A percentile compares a stretch with the other conserved stretches of the same genome.
These are phyloP conservation scores for Halichoerus grypus DNA, from an alignment of 2,113 vertebrate genomes.

Conservation along the genomic window DNA sequence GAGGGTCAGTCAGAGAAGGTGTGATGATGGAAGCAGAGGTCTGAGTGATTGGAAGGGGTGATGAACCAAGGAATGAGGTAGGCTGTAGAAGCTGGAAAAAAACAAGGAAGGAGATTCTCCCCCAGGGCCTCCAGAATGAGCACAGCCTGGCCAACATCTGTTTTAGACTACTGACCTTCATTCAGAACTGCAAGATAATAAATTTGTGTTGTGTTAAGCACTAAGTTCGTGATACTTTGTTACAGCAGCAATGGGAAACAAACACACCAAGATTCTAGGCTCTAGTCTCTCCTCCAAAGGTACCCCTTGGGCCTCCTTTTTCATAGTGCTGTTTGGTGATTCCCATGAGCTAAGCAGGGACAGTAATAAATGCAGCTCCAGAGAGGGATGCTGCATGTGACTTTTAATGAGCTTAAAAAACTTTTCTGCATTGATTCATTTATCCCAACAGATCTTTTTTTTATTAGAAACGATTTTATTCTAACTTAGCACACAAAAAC, in stretches of 20 bases:
- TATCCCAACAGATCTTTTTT: constrained; percentile 54
- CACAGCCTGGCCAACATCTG: neutral
- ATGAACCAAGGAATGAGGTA: neutral
- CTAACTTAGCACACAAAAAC: constrained; percentile 55
- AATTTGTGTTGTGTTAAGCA: neutral
- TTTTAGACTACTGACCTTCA: neutral
- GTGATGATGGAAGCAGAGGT: neutral
- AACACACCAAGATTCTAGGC: neutral
- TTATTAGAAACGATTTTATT: constrained; percentile 60
- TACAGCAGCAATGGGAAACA: neutral
- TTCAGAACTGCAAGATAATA: neutral
- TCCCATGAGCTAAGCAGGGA: neutral
- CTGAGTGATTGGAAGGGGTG: neutral
- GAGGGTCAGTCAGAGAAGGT: neutral
- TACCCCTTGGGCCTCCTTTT: neutral
- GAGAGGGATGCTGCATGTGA: constrained; percentile 6
- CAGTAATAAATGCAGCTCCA: neutral
- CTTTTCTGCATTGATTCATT: constrained; percentile 51
- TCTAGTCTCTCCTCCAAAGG: neutral
- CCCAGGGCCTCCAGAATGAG: neutral
- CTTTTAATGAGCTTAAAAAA: constrained; percentile 51
- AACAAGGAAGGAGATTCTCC: neutral
- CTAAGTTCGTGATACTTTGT: neutral
- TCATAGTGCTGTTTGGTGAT: neutral
- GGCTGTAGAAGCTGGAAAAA: neutral